Percentiles rank a stretch among this genome's conserved stretches.
phyloP scores from a whole-genome alignment of 2,113 vertebrate species.

The Empidonax traillii region DNA sequence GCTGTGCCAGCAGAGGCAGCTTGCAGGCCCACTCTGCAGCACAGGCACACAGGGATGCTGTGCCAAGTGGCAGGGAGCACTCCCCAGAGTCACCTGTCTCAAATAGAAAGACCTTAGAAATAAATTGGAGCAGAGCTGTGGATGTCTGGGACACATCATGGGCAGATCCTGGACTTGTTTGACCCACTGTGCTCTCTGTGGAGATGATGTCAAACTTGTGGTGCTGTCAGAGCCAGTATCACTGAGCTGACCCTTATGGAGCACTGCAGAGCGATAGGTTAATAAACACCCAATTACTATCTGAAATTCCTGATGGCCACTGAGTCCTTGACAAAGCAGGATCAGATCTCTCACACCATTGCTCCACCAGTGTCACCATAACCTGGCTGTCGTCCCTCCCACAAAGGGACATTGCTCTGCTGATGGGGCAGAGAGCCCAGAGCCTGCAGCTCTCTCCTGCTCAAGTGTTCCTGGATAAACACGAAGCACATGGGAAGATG shows the following conservation, averaged over 20 bases:
- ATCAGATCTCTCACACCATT: not conserved
- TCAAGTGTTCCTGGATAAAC: not conserved
- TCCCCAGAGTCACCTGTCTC: not conserved
- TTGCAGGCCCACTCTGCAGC: fast-evolving
- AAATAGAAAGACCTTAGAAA: not conserved
- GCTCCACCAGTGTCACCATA: not conserved
- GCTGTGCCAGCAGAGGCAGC: not conserved
- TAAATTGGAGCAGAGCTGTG: not conserved
- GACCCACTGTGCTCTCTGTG: not conserved
- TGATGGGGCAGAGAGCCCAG: not conserved
- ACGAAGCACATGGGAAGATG: fast-evolving
- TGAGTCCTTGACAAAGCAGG: fast-evolving
- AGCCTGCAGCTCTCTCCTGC: not conserved
- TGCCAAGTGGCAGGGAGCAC: not conserved
- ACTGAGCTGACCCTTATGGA: fast-evolving
- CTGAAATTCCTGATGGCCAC: not conserved
- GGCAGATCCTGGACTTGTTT: not conserved
- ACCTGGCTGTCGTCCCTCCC: not conserved
- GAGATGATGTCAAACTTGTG: not conserved
- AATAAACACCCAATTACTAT: not conserved
- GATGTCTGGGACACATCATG: fast-evolving
- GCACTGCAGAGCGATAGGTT: not conserved
- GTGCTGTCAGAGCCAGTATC: not conserved
- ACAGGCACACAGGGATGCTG: not conserved
- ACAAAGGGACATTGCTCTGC: fast-evolving